Evolutionary conservation across 2,888 invertebrate genomes (phyloP).

Genomic region (Atrina japonica): DNA sequence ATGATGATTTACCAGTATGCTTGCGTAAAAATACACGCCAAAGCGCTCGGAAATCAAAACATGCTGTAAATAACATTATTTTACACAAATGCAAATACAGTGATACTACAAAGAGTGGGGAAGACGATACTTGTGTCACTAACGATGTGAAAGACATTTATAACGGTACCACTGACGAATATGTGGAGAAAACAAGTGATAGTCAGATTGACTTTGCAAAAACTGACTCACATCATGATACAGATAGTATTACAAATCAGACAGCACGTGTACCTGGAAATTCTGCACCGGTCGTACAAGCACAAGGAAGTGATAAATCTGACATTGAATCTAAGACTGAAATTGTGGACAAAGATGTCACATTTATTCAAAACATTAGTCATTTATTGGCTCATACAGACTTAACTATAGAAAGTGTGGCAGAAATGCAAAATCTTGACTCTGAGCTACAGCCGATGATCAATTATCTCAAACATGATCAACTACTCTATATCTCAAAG

Average conservation of each 20-base stretch:
- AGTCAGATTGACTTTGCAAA: too few relatives aligned
- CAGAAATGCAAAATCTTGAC: constrained; percentile 35
- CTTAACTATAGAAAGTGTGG: constrained; percentile 17
- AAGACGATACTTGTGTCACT: neutral
- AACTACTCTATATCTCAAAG: constrained; percentile 44
- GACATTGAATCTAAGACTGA: neutral
- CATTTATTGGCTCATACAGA: constrained; percentile 1
- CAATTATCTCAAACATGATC: constrained; percentile 18
- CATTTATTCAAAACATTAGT: neutral
- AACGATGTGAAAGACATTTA: neutral
- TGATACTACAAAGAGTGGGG: neutral
- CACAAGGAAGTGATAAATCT: too few relatives aligned
- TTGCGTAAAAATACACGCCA: too few relatives aligned
- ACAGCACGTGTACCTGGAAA: too few relatives aligned
- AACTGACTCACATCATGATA: too few relatives aligned
- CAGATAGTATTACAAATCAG: too few relatives aligned
- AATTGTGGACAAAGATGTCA: neutral
- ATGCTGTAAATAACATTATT: too few relatives aligned
- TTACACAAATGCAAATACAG: neutral
- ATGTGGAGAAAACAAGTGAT: too few relatives aligned
- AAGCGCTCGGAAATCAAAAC: too few relatives aligned
- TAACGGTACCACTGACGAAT: too few relatives aligned
- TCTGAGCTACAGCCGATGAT: constrained; percentile 28
- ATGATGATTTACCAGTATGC: neutral
- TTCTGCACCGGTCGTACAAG: too few relatives aligned